Percentiles rank a stretch among this genome's conserved stretches.
Conservation (phyloP, 1,140 invertebrate species). For the Bombyx mandarina region DNA sequence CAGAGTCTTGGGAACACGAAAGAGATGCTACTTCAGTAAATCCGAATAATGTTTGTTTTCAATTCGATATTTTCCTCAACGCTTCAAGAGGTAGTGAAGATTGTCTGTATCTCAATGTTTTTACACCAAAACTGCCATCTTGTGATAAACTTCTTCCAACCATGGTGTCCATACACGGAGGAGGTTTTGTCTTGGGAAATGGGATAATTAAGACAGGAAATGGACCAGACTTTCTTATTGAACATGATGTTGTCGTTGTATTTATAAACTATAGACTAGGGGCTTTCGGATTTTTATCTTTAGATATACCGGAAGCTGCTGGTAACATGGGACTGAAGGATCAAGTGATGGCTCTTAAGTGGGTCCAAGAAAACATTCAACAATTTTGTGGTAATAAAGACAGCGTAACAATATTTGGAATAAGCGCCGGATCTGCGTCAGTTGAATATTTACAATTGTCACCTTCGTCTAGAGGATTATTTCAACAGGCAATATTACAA, state of each 20-base stretch:
- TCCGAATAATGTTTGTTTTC: slow-evolving; percentile 12
- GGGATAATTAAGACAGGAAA: slow-evolving; percentile 38
- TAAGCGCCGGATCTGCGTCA: slow-evolving; percentile 62
- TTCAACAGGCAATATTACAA: slow-evolving; percentile 38
- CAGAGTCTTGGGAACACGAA: slow-evolving; percentile 28
- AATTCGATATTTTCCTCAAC: slow-evolving; percentile 11
- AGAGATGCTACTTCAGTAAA: slow-evolving; percentile 25
- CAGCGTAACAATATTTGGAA: slow-evolving; percentile 63
- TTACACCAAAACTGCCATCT: slow-evolving; percentile 22
- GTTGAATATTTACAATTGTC: slow-evolving; percentile 50
- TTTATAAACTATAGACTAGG: slow-evolving; percentile 74
- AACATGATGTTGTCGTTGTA: slow-evolving; percentile 71
- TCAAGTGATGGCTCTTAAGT: slow-evolving; percentile 50
- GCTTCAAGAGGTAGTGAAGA: slow-evolving; percentile 29
- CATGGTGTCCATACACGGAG: slow-evolving; percentile 82
- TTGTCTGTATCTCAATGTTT: slow-evolving; percentile 42
- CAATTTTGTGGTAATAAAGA: slow-evolving; percentile 49
- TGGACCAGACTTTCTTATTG: slow-evolving; percentile 63
- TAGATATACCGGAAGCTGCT: slow-evolving; percentile 40
- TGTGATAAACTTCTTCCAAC: slow-evolving; percentile 67
- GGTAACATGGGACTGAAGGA: slow-evolving; percentile 72
- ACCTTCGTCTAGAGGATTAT: slow-evolving; percentile 31
- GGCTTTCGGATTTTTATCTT: slow-evolving; percentile 63
- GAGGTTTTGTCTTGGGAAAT: slow-evolving; percentile 73
- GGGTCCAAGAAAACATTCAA: slow-evolving; percentile 48